Evolutionary conservation across 1,140 invertebrate species (phyloP).

Genomic region (Drosophila asahinai): DNA sequence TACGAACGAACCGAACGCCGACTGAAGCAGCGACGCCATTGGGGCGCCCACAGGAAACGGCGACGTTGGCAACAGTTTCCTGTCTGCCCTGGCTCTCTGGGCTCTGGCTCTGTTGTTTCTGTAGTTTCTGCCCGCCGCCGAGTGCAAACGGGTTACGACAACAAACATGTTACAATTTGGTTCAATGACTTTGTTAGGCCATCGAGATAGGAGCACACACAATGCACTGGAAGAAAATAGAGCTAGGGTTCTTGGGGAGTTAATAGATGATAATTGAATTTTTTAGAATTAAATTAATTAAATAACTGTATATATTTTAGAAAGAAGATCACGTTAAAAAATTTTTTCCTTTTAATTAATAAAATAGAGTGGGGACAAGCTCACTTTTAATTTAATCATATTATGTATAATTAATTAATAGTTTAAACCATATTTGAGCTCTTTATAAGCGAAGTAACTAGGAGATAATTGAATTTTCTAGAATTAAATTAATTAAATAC

Average conservation of each 20-base stretch:
- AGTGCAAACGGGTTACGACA: constrained; percentile 81
- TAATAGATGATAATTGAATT: too few species aligned
- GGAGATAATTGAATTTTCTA: too few species aligned
- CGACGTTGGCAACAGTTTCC: constrained; percentile 78
- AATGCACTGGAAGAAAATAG: constrained; percentile 17
- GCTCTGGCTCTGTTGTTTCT: constrained; percentile 37
- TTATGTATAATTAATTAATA: too few species aligned
- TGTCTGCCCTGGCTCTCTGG: constrained; percentile 26
- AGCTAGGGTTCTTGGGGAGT: background rate
- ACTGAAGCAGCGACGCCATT: constrained; percentile 58
- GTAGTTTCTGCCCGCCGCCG: constrained; percentile 33
- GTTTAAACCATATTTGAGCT: too few species aligned
- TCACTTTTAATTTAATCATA: too few species aligned
- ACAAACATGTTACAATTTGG: constrained; percentile 82
- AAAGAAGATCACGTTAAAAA: too few species aligned
- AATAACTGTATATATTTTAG: background rate
- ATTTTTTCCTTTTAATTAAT: too few species aligned
- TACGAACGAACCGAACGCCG: constrained; percentile 43
- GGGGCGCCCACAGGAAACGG: constrained; percentile 82
- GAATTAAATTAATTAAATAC: too few species aligned
- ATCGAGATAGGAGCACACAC: constrained; percentile 49
- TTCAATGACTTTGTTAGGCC: constrained; percentile 78
- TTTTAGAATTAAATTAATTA: too few species aligned
- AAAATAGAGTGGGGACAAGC: too few species aligned
- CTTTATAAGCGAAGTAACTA: too few species aligned